Base-by-base conservation (phyloP, 92 coral and sea anemone genomes). In the Siderastrea siderea region DNA sequence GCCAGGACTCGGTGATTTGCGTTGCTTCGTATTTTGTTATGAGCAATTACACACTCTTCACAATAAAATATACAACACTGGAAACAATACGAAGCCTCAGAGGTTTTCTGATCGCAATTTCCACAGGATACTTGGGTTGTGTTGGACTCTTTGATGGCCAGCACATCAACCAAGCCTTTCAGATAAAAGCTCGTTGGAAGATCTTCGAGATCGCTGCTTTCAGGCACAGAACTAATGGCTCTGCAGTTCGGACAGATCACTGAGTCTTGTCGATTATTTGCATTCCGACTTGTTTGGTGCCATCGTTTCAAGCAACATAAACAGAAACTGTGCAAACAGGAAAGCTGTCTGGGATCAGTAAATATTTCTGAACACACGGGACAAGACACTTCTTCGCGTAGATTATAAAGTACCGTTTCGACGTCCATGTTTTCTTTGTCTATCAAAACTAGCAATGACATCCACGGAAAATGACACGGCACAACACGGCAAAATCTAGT, bases 141-240 rank as follows among this genome's bases (percentile, higher is more conserved):
- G 3, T 12, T 10, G 74, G 53, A 26, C 11, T 69, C 53, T 69
- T 47, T 69, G 12, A 69, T 48, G n/a, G 80, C 85, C 49, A 90
- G 51, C 55, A 84, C 82, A 84, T 90, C 93, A 12, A 90, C 51
- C 51, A 90, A 69, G 64, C 87, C 80, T 77, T 84, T 84, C 50
- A 90, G 75, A 69, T 84, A 90, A 80, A 90, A 90, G 64, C 90
- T 90, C 60, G 80, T 67, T 1, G 89, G 93, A 43, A 90, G 88
- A 78, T 86, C 71, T 13, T 70, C 76, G 49, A 84, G 71, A 59
- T 72, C 80, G 15, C 92, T 85, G 72, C 86, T 77, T 19, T 77
- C 71, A 58, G 92, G 92, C 4, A 89, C 38, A 13, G 16, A 74
- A 59, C 82, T 75, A 55, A 51, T 45, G 38, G 65, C 80, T 50